Evolutionary conservation across 2,113 vertebrate species (phyloP), one percentile per base, ranked within the genome.

Genomic region (Arizona elegans): DNA sequence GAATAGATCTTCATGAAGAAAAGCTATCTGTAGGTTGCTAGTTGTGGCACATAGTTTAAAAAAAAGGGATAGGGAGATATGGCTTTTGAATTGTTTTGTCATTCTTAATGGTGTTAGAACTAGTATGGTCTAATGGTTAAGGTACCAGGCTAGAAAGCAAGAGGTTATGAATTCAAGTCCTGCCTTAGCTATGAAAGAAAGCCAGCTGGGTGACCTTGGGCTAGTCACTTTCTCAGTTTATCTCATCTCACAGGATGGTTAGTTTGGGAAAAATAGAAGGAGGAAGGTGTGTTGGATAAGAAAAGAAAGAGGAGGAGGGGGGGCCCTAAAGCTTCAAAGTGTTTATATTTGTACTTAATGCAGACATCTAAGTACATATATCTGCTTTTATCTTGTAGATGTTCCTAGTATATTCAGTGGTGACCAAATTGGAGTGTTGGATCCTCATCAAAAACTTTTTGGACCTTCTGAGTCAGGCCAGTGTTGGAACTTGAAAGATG

Each of bases 321-420:
- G 1, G 17, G 26, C 6, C n/a, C n/a, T 50, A 50, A 50, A 50
- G 2, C 2, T 47, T 92, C 88, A 21, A 23, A 53, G 24, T 65
- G 91, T 90, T 92, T 92, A 94, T 65, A 2, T 55, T 19, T 2
- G 65, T 92, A 87, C 6, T 88, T 88, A 93, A 38, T 70, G 21
- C 92, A 90, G 52, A 24, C 47, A 8, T 90, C 1, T 62, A 70
- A 94, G 59, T 62, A 96, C 87, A 86, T 90, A 87, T 52, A 23
- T 96, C 86, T 95, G 3, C 11, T 95, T 96, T 53, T 55, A 91
- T 93, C 87, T 95, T 97, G 56, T 96, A 99, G 99, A 99, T 98
- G 98, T 99, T 92, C 99, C 99, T 92, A 99, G 99, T 97, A 99
- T 99, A 97, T 99, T 99, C 94, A 99, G 99, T 93, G 99, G 99